A percentile compares a stretch with the other conserved stretches of the same genome.
Evolutionary conservation across 1,140 invertebrate genomes (phyloP).

Genomic region (Rhynchophorus ferrugineus): DNA sequence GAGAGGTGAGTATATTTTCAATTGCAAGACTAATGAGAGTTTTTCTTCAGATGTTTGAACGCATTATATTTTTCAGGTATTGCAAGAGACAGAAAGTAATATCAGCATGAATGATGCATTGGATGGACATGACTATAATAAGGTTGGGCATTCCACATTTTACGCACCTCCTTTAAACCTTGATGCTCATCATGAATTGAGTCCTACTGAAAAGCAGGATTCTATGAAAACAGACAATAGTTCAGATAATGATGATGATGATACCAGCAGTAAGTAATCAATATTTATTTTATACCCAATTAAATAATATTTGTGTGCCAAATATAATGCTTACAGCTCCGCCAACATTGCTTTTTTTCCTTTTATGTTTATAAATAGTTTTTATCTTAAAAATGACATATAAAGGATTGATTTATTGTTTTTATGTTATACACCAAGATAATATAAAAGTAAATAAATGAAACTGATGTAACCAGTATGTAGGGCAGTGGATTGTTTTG

Average conservation of each 20-base stretch:
- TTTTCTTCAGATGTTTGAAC: background rate
- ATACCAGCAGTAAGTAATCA: conserved; percentile 39
- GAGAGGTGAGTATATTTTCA: conserved; percentile 41
- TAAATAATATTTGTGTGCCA: no score
- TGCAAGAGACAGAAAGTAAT: conserved; percentile 43
- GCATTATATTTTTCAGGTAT: conserved; percentile 15
- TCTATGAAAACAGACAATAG: conserved; percentile 61
- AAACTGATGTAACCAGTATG: background rate
- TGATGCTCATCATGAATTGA: conserved; percentile 37
- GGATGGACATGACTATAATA: conserved; percentile 30
- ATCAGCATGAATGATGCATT: conserved; percentile 29
- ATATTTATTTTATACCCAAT: background rate
- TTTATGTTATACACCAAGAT: no score
- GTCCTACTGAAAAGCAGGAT: conserved; percentile 64
- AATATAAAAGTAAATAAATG: no score
- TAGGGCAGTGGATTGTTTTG: background rate
- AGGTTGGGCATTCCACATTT: conserved; percentile 44
- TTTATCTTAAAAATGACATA: no score
- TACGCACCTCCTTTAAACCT: conserved; percentile 41
- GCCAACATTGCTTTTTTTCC: no score
- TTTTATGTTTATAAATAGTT: no score
- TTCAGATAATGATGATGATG: conserved; percentile 41
- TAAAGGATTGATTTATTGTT: no score
- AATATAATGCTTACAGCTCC: no score
- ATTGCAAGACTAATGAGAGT: no score